These are phyloP conservation scores for Plagiodera versicolora DNA, from an alignment of 2,888 invertebrate genomes.

Conservation along the genomic window DNA sequence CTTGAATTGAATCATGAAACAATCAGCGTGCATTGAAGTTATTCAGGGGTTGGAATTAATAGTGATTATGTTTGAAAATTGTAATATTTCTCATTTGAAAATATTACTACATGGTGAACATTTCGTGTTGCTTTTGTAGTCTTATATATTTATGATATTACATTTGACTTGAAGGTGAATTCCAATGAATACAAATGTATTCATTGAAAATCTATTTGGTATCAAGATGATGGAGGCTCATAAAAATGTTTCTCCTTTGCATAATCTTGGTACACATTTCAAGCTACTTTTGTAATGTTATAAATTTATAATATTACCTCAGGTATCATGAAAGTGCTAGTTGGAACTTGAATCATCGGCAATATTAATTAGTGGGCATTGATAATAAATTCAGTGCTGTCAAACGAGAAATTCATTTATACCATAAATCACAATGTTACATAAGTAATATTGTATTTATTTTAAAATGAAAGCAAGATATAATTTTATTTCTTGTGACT, in stretches of 20 bases:
- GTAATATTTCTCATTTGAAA: not conserved
- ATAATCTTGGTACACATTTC: not conserved
- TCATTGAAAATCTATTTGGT: not conserved
- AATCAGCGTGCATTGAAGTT: too few species aligned
- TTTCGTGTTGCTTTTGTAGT: not conserved
- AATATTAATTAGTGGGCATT: too few species aligned
- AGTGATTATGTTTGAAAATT: not conserved
- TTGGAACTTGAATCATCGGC: not conserved
- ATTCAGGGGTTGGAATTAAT: slow-evolving; percentile 4
- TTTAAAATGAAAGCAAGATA: not conserved
- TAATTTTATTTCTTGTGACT: too few species aligned
- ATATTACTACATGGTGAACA: not conserved
- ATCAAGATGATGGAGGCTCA: too few species aligned
- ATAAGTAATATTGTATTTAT: not conserved
- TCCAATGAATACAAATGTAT: not conserved
- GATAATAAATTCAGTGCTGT: not conserved
- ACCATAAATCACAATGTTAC: slow-evolving; percentile 6
- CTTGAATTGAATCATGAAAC: slow-evolving; percentile 6
- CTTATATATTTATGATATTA: slow-evolving; percentile 6
- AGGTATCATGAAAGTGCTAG: too few species aligned
- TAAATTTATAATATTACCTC: slow-evolving; percentile 5
- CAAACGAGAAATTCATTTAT: too few species aligned
- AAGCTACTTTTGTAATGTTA: not conserved
- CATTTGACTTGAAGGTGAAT: not conserved
- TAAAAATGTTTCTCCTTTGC: too few species aligned